Conservation (phyloP, 1,140 invertebrate species). For the Drosophila persimilis region DNA sequence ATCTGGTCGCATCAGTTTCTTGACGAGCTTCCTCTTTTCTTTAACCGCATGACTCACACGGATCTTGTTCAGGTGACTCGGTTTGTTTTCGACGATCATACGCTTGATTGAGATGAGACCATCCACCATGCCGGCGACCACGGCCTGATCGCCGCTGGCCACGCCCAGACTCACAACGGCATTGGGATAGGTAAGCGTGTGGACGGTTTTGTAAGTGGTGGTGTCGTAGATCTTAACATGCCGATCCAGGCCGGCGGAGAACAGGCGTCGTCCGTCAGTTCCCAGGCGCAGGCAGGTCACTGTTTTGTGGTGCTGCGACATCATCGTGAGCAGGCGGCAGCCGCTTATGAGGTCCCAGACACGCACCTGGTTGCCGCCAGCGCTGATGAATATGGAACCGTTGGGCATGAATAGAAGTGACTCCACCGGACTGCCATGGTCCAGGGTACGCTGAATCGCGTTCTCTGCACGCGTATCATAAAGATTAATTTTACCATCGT, state of each 20-base stretch:
- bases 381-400: conserved; percentile 95
- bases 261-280: conserved; percentile 90
- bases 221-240: conserved; percentile 98
- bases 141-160: conserved; percentile 91
- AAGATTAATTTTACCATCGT: conserved; percentile 95
- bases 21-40: conserved; percentile 61
- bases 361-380: conserved; percentile 95
- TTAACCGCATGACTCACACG: conserved; percentile 35
- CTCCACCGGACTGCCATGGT: conserved; percentile 96
- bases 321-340: conserved; percentile 91
- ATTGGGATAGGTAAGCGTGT: conserved; percentile 95
- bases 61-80: conserved; percentile 78
- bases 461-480: conserved; percentile 92
- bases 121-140: conserved; percentile 96
- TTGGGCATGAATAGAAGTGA: conserved; percentile 94
- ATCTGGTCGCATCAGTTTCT: conserved; percentile 32
- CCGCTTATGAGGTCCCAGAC: conserved; percentile 96
- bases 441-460: conserved; percentile 87
- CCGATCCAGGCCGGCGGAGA: conserved; percentile 95
- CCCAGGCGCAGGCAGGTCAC: conserved; percentile 92
- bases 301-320: conserved; percentile 96
- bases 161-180: conserved; percentile 93
- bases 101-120: conserved; percentile 94
- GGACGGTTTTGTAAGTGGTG: conserved; percentile 92
- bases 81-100: conserved; percentile 85